Percentiles rank a stretch among this genome's conserved stretches.
These are phyloP conservation scores for Mimas tiliae DNA, from an alignment of 2,888 invertebrate genomes.

Conservation along the genomic window DNA sequence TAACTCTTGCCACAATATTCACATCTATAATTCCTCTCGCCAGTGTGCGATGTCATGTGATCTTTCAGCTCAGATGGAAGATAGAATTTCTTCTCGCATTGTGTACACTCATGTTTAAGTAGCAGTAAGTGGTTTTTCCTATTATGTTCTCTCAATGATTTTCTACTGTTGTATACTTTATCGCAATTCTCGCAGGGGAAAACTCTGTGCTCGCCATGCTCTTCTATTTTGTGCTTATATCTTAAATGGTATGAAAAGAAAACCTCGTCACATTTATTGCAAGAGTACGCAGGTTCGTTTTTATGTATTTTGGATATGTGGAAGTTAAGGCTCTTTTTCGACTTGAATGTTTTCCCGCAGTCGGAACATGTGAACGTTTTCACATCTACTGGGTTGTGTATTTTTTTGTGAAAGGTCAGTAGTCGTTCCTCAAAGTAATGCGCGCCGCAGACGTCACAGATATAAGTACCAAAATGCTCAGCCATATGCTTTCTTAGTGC, in stretches of 20 bases:
- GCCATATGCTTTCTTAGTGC: constrained; percentile 56
- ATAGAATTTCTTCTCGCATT: constrained; percentile 70
- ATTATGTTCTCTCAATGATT: constrained; percentile 54
- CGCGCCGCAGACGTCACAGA: constrained; percentile 59
- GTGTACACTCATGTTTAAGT: constrained; percentile 61
- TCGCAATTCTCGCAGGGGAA: constrained; percentile 57
- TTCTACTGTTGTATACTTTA: constrained; percentile 54
- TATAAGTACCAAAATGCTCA: constrained; percentile 54
- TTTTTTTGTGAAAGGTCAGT: constrained; percentile 53
- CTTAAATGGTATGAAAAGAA: constrained; percentile 47
- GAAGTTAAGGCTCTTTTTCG: constrained; percentile 46
- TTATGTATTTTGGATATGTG: constrained; percentile 49
- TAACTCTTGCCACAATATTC: constrained; percentile 79
- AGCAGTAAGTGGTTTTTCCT: constrained; percentile 52
- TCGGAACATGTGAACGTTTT: constrained; percentile 65
- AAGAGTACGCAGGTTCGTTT: constrained; percentile 49
- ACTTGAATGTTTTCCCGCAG: constrained; percentile 56
- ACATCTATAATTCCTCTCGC: constrained; percentile 76
- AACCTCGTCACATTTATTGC: constrained; percentile 50
- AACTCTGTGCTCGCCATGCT: constrained; percentile 50
- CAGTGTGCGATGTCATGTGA: constrained; percentile 80
- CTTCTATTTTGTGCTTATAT: constrained; percentile 52
- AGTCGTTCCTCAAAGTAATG: constrained; percentile 65
- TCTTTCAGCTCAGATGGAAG: constrained; percentile 64
- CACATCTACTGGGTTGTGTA: constrained; percentile 51